These are phyloP conservation scores for Plecturocebus donacophilus DNA, from an alignment of 2,113 vertebrate genomes.

Conservation along the genomic window DNA sequence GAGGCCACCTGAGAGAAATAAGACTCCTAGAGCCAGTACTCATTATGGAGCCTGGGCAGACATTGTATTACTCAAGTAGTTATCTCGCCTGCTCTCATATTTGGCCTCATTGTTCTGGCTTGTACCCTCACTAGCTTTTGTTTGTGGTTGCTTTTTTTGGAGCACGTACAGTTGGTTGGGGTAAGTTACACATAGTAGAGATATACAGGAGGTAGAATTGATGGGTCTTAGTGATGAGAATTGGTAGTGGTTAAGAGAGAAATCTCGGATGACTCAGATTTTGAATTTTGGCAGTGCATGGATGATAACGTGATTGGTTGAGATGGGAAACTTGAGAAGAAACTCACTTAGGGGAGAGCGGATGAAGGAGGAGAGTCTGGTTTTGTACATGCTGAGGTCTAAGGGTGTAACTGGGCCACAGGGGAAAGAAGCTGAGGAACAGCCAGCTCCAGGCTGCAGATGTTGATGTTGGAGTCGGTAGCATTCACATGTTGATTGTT, in stretches of 20 bases:
- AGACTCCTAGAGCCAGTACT: neutral
- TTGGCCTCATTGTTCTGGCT: neutral
- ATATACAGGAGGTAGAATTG: neutral
- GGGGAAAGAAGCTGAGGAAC: neutral
- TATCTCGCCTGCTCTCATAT: neutral
- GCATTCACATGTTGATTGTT: neutral
- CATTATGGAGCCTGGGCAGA: neutral
- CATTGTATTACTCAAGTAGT: neutral
- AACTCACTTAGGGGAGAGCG: neutral
- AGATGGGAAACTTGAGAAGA: neutral
- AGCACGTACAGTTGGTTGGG: neutral
- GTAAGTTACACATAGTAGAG: neutral
- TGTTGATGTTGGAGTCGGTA: neutral
- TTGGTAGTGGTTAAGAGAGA: neutral
- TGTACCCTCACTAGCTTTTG: neutral
- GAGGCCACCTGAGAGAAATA: neutral
- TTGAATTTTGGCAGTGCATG: neutral
- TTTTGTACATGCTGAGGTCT: neutral
- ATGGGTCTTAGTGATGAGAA: neutral
- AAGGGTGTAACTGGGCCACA: neutral
- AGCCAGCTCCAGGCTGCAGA: neutral
- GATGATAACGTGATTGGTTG: neutral
- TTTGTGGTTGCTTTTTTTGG: neutral
- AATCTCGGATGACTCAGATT: neutral
- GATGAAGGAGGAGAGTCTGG: neutral